Evolutionary conservation across 2,113 vertebrate species (phyloP), one percentile per base, ranked within the genome.

Genomic region (Hyaena hyaena): DNA sequence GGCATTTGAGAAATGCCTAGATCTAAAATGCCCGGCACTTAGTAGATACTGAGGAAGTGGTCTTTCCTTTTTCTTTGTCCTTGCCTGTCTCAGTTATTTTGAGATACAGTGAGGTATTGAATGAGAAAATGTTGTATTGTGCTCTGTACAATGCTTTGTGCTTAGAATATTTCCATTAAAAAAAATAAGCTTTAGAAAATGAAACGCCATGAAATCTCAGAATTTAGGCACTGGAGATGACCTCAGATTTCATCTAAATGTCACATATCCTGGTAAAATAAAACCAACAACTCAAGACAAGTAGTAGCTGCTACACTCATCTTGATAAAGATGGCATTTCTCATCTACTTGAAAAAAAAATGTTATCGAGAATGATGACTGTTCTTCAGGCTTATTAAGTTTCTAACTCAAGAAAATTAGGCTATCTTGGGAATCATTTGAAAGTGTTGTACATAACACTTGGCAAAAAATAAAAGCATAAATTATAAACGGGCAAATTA

Each of bases 331-430:
- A 53, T 15, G 19, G 43, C 39, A 19, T 93, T 94, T 90, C 71
- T 88, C 39, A 53, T 10, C n/a, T 92, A 65, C 39, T 69, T 23
- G 61, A 31, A 88, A 50, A 82, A 74, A 74, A 89, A 61, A 65
- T 48, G 17, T 74, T 58, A 45, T 5, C 93, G 26, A 31, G 43
- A 73, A n/a, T 11, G 66, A 0, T 71, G 31, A 77, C 35, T 55
- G 3, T 48, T 5, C n/a, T 69, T 90, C 33, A 24, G 35, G 9
- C 71, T 80, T 90, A 33, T 50, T 55, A 84, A 79, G 35, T 73
- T 88, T 86, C 33, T 76, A 89, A 26, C 35, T 71, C 55, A 92
- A 89, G 63, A 93, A 97, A 88, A 96, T 68, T 39, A 89, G 43
- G 5, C 55, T 86, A 2, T 73, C 24, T 90, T 90, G 45, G 88